Evolutionary conservation across 1,140 invertebrate species (phyloP), one percentile per base, ranked within the genome.

Genomic region (Halictus rubicundus): DNA sequence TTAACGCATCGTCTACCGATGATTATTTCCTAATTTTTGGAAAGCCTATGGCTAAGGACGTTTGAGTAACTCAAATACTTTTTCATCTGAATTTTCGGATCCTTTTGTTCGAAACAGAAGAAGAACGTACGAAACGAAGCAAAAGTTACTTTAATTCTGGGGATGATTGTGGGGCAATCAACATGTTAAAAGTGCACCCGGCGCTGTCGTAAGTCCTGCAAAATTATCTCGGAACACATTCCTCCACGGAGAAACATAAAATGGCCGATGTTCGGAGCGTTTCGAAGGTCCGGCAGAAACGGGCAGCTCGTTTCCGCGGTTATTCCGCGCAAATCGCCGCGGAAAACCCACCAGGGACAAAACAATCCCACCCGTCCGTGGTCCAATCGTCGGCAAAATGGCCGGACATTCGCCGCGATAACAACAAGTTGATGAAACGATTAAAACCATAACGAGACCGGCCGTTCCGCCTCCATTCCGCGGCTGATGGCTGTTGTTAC

Each of bases 371-470:
- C 64, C 42, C 27, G 49, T n/a, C 39, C 39, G 69, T 42, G 37
- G 69, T 66, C 75, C 76, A 87, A 87, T 87, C 82, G 69, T 59
- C 74, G n/a, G 46, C 65, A 85, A 87, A 86, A 88, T 87, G 76
- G 82, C 74, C 71, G 64, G 68, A 80, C 86, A 80, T 89, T 87
- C 87, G 77, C n/a, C 73, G 84, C 80, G 80, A 83, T 89, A 87
- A 89, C 88, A 89, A 88, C 88, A 89, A 90, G 81, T 89, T 89
- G 89, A 90, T 90, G 89, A 87, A 90, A 89, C 89, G 88, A 90
- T 90, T 90, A 90, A 90, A 89, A 88, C 68, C 88, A 60, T 89
- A 89, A 90, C 89, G 89, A 90, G 88, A 59, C 49, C 21, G 72
- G 12, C 25, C 42, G 23, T 32, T 39, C 42, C 61, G 21, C 64